These are phyloP conservation scores for Neosilurus hyrtlii DNA, from an alignment of 2,797 vertebrate genomes.

Conservation along the genomic window DNA sequence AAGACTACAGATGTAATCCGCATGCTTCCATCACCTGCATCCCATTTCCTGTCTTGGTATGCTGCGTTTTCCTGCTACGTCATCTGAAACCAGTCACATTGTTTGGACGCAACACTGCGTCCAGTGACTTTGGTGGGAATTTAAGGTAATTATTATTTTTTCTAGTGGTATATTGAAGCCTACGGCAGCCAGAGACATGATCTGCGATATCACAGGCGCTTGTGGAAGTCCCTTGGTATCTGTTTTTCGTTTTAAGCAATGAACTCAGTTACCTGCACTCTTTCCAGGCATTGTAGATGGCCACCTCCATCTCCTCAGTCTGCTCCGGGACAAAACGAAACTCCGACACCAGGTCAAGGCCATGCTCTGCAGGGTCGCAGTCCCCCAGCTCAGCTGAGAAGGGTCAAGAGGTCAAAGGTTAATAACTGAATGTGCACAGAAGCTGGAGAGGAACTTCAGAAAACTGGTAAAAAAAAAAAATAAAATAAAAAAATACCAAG, in stretches of 20 bases:
- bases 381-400: constrained; percentile 91
- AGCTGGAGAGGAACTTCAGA: neutral
- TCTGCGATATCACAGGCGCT: too few species aligned
- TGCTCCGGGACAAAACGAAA: constrained; percentile 92
- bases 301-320: constrained; percentile 89
- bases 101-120: too few species aligned
- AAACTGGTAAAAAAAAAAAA: neutral
- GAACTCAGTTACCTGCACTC: constrained; percentile 83
- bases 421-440: neutral
- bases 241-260: neutral
- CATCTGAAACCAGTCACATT: too few species aligned
- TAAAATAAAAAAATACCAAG: too few species aligned
- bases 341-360: constrained; percentile 89
- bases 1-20: constrained; percentile 12
- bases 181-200: too few species aligned
- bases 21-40: neutral
- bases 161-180: too few species aligned
- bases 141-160: too few species aligned
- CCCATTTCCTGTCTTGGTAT: constrained; percentile 22
- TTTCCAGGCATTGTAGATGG: constrained; percentile 91
- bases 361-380: constrained; percentile 87
- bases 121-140: too few species aligned
- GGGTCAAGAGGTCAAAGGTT: constrained; percentile 36
- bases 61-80: too few species aligned
- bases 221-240: too few species aligned